Evolutionary conservation across 2,888 invertebrate genomes (phyloP), one percentile per base, ranked within the genome.

Genomic region (Galerucella calmariensis): DNA sequence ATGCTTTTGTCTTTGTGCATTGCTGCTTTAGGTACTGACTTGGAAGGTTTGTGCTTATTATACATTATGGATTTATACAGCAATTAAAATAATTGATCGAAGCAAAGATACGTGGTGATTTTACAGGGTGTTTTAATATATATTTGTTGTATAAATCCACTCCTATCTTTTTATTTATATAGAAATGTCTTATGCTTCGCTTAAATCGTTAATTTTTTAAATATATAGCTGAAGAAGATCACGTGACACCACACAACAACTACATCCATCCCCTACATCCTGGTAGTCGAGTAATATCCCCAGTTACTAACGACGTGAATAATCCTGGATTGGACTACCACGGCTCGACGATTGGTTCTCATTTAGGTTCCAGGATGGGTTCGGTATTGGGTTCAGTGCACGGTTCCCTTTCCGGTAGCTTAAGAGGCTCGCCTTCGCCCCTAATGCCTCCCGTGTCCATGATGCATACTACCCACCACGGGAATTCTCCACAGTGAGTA

Each of bases 211-310:
- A 20, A 51, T 10, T 20, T 71, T 46, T 67, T 56, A 48, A 48
- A 46, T 12, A 12, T 87, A 79, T 87, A 92, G 94, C 94, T 79
- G 94, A 94, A 87, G 94, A 94, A 88, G 94, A 94, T 86, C 94
- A 94, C 86, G 86, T 91, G 77, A 80, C 86, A 27, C 80, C 80
- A 9, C 83, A 83, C 72, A 84, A 83, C 79, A 85, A 85, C 76
- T 85, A 85, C 79, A 80, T 83, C 72, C 81, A 80, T 24, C 78
- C 81, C 4, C 76, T 81, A n/a, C 82, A 82, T 67, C 81, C 83
- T 11, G 75, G 81, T 11, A 86, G 84, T 78, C 82, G 86, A n/a
- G 83, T 87, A 75, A 86, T 87, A 84, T 86, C 87, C 5, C 86
- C 86, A 3, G 81, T 86, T 62, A 88, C 88, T 20, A 90, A 90